These are phyloP conservation scores for Sebastes trivittatus DNA, from an alignment of 2,797 vertebrate species.

Conservation along the genomic window DNA sequence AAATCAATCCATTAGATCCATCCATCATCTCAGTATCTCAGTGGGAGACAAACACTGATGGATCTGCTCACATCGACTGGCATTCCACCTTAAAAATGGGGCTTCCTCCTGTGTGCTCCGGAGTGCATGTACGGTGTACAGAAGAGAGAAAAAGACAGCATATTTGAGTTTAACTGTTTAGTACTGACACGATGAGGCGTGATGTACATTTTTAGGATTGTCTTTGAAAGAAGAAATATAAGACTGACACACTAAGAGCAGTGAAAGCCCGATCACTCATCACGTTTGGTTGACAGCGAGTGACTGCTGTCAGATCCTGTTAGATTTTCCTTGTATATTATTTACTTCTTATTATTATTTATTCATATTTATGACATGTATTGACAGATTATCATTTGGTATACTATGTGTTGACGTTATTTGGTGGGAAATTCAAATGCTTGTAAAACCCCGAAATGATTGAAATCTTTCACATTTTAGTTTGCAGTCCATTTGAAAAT, in stretches of 20 bases:
- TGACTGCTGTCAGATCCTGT: background rate
- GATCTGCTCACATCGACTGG: constrained; percentile 68
- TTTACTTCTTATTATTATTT: too few species aligned
- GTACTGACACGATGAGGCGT: constrained; percentile 1
- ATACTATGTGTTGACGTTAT: background rate
- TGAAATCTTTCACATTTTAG: background rate
- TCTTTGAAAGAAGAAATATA: background rate
- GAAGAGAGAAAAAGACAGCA: background rate
- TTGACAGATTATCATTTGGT: too few species aligned
- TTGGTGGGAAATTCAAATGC: background rate
- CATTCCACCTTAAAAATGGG: constrained; percentile 58
- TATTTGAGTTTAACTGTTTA: constrained; percentile 14
- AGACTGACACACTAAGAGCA: background rate
- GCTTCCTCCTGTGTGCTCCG: constrained; percentile 19
- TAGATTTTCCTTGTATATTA: background rate
- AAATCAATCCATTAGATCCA: constrained; percentile 80
- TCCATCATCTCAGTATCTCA: constrained; percentile 80
- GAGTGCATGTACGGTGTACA: background rate
- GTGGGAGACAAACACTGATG: constrained; percentile 78
- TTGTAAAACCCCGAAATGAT: background rate
- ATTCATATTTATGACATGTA: too few species aligned
- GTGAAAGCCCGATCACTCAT: background rate
- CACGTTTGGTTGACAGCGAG: background rate
- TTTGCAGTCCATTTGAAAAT: background rate
- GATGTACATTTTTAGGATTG: constrained; percentile 16